Evolutionary conservation across 2,113 vertebrate genomes (phyloP).

Genomic region (Syngnathus typhle): DNA sequence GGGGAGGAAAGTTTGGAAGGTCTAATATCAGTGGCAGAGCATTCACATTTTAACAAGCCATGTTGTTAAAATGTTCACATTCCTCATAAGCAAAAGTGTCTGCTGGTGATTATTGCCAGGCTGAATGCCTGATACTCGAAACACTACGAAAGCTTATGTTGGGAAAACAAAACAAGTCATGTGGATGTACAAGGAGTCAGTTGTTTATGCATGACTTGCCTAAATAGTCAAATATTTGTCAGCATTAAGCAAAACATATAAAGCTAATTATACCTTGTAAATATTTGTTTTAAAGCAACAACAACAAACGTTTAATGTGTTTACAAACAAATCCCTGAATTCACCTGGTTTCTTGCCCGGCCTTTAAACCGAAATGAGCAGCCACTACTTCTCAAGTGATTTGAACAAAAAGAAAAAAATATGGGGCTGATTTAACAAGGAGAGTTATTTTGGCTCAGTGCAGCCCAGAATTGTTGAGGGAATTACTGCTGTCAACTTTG

Average conservation of each 20-base stretch:
- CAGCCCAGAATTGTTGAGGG: background rate
- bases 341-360: background rate
- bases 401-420: background rate
- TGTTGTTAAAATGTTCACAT: conserved; percentile 32
- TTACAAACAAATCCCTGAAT: background rate
- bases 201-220: background rate
- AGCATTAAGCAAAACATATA: background rate
- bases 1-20: conserved; percentile 6
- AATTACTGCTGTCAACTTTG: background rate
- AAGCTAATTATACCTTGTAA: background rate
- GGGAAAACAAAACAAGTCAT: conserved; percentile 25
- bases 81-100: conserved; percentile 33
- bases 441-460: background rate
- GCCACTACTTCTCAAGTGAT: background rate
- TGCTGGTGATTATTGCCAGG: conserved; percentile 39
- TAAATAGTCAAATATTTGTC: background rate
- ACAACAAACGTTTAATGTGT: background rate
- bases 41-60: conserved; percentile 34
- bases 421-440: background rate
- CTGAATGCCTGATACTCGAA: conserved; percentile 28
- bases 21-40: conserved; percentile 17
- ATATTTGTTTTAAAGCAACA: background rate
- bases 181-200: conserved; percentile 1
- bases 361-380: background rate
- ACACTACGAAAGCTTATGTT: conserved; percentile 26